phyloP scores from a whole-genome alignment of 92 coral and sea anemone species.

The Paramuricea clavata region DNA sequence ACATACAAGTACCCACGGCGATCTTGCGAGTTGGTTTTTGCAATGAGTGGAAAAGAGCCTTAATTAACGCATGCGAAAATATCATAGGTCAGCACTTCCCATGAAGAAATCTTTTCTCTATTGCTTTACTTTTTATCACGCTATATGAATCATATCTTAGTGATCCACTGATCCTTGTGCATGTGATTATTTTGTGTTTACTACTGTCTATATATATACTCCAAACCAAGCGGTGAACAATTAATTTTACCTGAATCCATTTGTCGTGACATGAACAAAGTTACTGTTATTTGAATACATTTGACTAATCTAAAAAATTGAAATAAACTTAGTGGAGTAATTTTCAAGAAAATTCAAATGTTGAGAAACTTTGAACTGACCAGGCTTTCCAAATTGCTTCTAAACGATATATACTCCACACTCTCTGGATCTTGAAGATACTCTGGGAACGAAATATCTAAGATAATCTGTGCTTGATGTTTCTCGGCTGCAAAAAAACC shows the following conservation, averaged over 20 bases:
- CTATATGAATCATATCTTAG: too few relatives aligned
- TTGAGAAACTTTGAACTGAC: neutral
- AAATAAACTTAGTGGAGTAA: neutral
- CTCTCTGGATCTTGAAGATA: neutral
- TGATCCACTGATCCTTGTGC: neutral
- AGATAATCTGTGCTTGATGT: neutral
- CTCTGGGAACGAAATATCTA: neutral
- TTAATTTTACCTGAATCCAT: neutral
- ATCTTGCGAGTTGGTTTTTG: too few relatives aligned
- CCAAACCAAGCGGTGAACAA: neutral
- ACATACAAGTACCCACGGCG: too few relatives aligned
- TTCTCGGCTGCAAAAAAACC: neutral
- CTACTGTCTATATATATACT: too few relatives aligned
- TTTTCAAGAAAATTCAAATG: neutral
- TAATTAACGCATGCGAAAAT: too few relatives aligned
- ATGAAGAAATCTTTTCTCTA: too few relatives aligned
- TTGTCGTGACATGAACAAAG: neutral
- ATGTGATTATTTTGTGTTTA: neutral
- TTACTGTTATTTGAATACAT: neutral
- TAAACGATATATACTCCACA: too few relatives aligned
- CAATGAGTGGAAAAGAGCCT: too few relatives aligned
- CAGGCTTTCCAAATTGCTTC: neutral
- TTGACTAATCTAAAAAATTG: neutral
- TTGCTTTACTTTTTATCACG: too few relatives aligned
- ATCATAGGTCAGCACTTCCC: too few relatives aligned